Evolutionary conservation across 2,888 invertebrate genomes (phyloP).

Genomic region (Polia nebulosa): DNA sequence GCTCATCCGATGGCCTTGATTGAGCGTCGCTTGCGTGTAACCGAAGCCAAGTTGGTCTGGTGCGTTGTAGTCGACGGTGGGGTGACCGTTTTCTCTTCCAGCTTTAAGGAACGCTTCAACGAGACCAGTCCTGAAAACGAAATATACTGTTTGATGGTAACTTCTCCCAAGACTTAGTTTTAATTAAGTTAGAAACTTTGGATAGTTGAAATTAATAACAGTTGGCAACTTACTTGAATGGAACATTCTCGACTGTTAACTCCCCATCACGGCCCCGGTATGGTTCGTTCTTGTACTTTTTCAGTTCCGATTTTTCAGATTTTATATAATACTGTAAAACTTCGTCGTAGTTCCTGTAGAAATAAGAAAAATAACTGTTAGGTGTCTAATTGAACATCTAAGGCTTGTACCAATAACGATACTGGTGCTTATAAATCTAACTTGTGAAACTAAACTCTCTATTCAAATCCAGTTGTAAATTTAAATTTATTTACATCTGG

Average conservation of each 20-base stretch:
- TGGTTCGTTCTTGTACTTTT: conserved; percentile 86
- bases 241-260: conserved; percentile 92
- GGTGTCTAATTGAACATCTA: not conserved
- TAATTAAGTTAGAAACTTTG: conserved; percentile 64
- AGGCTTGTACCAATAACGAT: not conserved
- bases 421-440: not conserved
- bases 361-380: conserved; percentile 5
- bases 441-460: not conserved
- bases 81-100: conserved; percentile 90
- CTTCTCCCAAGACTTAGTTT: conserved; percentile 43
- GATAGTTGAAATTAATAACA: conserved; percentile 64
- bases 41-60: conserved; percentile 92
- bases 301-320: conserved; percentile 90
- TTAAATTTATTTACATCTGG: not conserved
- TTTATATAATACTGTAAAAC: conserved; percentile 92
- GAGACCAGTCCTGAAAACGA: conserved; percentile 85
- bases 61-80: conserved; percentile 92
- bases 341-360: conserved; percentile 92
- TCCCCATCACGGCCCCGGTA: conserved; percentile 92
- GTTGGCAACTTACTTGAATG: conserved; percentile 85
- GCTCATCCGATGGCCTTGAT: conserved; percentile 92
- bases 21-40: conserved; percentile 88
- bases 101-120: conserved; percentile 91
- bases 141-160: conserved; percentile 31
- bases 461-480: not conserved